Conservation (phyloP, 2,888 invertebrate species). For the Apotomis capreana region DNA sequence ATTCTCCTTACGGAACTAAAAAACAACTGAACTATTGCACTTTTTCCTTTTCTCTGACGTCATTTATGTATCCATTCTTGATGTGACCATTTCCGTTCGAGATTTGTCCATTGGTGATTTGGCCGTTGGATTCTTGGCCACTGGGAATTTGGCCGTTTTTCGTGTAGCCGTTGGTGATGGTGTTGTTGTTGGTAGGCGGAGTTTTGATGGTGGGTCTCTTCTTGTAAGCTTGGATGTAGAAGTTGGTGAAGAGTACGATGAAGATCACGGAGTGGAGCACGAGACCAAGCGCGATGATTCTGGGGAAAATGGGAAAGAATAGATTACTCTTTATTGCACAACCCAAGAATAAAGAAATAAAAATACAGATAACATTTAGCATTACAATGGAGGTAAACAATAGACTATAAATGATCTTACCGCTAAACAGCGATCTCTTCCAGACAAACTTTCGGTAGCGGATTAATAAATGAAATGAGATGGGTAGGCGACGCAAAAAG, state of each 20-base stretch:
- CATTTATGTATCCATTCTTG: constrained; percentile 60
- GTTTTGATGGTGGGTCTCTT: constrained; percentile 49
- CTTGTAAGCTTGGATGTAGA: constrained; percentile 93
- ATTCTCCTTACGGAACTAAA: constrained; percentile 37
- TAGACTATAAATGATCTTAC: not conserved
- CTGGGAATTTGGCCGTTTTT: constrained; percentile 50
- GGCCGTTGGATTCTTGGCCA: constrained; percentile 49
- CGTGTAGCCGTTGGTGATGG: constrained; percentile 48
- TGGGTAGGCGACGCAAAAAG: too few species aligned
- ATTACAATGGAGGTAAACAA: too few species aligned
- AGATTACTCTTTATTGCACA: not conserved
- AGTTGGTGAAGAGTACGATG: constrained; percentile 95
- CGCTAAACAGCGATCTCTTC: too few species aligned
- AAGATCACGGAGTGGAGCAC: constrained; percentile 93
- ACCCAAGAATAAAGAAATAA: not conserved
- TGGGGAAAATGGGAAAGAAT: constrained; percentile 50
- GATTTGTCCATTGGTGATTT: constrained; percentile 45
- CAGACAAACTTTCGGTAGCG: too few species aligned
- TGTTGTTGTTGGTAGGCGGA: constrained; percentile 55
- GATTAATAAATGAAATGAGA: too few species aligned
- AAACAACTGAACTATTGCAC: constrained; percentile 59
- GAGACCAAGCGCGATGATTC: constrained; percentile 88
- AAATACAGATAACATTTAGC: too few species aligned
- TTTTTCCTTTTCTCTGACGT: constrained; percentile 67
- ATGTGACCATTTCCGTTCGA: constrained; percentile 49